These are phyloP conservation scores for Pseudolycoriella hygida DNA, from an alignment of 2,888 invertebrate genomes.

Conservation along the genomic window DNA sequence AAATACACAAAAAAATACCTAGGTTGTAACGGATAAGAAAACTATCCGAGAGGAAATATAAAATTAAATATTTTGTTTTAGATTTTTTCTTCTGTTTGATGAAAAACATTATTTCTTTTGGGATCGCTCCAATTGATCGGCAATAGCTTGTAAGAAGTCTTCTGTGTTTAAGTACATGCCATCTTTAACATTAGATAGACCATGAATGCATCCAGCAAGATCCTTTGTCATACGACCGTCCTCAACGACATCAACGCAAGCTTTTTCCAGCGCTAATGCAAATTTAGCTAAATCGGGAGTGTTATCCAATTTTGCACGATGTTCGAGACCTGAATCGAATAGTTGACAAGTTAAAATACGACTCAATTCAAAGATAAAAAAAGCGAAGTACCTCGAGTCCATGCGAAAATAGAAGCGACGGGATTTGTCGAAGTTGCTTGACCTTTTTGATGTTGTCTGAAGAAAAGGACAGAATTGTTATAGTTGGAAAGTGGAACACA, in stretches of 20 bases:
- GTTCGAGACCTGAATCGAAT: constrained; percentile 47
- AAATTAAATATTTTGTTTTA: too few relatives aligned
- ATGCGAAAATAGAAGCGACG: constrained; percentile 80
- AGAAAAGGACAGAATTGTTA: constrained; percentile 27
- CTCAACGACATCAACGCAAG: constrained; percentile 70
- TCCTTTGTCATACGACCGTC: constrained; percentile 79
- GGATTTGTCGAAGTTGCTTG: constrained; percentile 79
- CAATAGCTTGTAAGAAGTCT: constrained; percentile 71
- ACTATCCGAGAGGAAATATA: too few relatives aligned
- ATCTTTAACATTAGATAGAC: constrained; percentile 60
- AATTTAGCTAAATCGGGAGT: constrained; percentile 59
- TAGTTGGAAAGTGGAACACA: too few relatives aligned
- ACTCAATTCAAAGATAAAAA: too few relatives aligned
- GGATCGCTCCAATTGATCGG: constrained; percentile 45
- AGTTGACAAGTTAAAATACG: too few relatives aligned
- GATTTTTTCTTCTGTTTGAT: too few relatives aligned
- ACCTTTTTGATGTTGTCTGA: constrained; percentile 68
- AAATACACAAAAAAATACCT: too few relatives aligned
- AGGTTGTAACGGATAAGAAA: too few relatives aligned
- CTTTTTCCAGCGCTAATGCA: constrained; percentile 52
- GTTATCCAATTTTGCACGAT: constrained; percentile 64
- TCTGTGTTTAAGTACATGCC: constrained; percentile 69
- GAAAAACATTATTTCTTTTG: constrained; percentile 15
- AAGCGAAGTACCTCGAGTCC: constrained; percentile 56
- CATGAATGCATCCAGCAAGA: constrained; percentile 72